These are phyloP conservation scores for Perognathus longimembris DNA, from an alignment of 2,113 vertebrate species.

Conservation along the genomic window DNA sequence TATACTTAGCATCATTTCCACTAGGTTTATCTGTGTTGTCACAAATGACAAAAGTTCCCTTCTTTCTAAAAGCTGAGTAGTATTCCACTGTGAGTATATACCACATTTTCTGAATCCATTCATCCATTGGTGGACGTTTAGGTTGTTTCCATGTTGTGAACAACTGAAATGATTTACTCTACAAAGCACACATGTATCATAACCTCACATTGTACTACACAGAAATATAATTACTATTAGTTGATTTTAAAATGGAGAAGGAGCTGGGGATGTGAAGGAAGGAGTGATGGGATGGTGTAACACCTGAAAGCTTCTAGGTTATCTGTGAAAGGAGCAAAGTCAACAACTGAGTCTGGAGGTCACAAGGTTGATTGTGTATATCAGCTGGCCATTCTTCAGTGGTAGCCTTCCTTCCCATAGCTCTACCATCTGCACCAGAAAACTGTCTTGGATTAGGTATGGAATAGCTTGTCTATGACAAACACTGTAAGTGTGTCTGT, in stretches of 20 bases:
- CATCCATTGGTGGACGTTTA: neutral
- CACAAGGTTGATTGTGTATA: neutral
- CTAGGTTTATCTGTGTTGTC: neutral
- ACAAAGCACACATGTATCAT: neutral
- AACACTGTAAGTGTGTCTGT: neutral
- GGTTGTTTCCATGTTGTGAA: neutral
- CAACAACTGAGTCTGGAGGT: neutral
- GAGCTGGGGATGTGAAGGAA: neutral
- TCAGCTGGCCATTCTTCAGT: neutral
- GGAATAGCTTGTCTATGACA: neutral
- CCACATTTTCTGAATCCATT: neutral
- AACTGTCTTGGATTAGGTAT: neutral
- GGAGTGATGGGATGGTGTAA: neutral
- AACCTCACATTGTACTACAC: neutral
- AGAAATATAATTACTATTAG: neutral
- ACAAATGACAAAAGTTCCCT: neutral
- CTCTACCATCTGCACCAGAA: conserved; percentile 33
- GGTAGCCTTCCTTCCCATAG: neutral
- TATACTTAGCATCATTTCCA: neutral
- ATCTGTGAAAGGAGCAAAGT: neutral
- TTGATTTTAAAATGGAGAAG: neutral
- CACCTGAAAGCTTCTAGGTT: neutral
- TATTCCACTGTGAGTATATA: neutral
- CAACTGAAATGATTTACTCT: neutral
- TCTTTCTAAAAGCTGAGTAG: neutral